Base-by-base conservation (phyloP, 2,113 vertebrate genomes). In the Columba janthina region DNA sequence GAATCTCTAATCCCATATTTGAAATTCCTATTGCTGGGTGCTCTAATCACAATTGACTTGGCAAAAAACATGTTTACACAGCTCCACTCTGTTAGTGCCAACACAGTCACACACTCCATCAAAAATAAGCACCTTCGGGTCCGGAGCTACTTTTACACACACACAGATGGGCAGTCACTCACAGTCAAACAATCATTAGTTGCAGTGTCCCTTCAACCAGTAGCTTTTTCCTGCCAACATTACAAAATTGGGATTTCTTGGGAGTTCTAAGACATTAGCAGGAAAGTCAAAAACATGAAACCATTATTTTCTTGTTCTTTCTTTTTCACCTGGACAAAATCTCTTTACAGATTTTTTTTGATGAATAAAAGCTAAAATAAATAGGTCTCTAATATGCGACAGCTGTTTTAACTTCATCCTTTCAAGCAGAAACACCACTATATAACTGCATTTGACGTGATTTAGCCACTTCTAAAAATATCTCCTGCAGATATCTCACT, bases 1-100 rank as follows among this genome's bases (percentile, higher is more conserved):
- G 21, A 82, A 61, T 75, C 40, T 90, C 61, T 95, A 93, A 96
- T 95, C 86, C 88, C 17, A 10, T 61, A 82, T 89, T 88, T 57
- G 76, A 85, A 94, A 94, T 89, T 85, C 85, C 66, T 57, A 1
- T 89, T 96, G 67, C 65, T 34, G 17, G n/a, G 40, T 22, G 42
- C 40, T 90, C 21, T 89, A 84, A 72, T 78, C 83, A 64, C 57
- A 81, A 67, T 19, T 87, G 73, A 31, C 28, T 92, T 95, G 93
- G 76, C 73, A 70, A 67, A 72, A 81, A 71, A 54, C 24, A 12
- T 12, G 21, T 86, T 86, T 66, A 40, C 31, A 10, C 19, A 78
- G 57, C 53, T 57, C 24, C 34, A 7, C 26, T 72, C 46, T 29
- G 48, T 42, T 29, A 60, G 56, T 53, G 64, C 88, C 90, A 90